Base-by-base conservation (phyloP, 2,797 vertebrate genomes). In the Lindbergichthys nudifrons region DNA sequence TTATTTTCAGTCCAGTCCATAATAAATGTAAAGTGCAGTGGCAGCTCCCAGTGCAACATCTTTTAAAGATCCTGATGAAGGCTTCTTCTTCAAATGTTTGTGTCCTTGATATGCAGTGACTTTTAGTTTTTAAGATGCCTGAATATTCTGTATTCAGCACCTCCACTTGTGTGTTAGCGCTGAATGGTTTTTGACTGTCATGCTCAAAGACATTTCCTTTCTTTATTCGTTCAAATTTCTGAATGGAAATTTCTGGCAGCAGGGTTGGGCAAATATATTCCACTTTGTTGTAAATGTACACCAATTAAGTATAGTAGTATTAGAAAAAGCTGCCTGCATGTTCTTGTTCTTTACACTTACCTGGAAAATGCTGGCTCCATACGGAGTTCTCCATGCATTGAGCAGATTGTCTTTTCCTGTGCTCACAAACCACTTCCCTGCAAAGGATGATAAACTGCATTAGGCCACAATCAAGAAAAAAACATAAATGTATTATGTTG, bases 361-460 rank as follows among this genome's bases (percentile, higher is more conserved):
- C 94, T 96, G 95, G 82, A 96, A 96, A 86, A 96, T 96, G 87
- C 95, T 96, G 87, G 95, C 95, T 75, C 95, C 95, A 32, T 96
- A 96, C 8, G 95, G 95, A 61, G 95, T 96, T 87, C 95, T 94
- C 95, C 95, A 96, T 19, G 95, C 95, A 39, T 96, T 96, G 65
- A 96, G 93, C 79, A 96, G 94, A 92, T 96, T 96, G 91, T 96
- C 95, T 85, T 96, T 96, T 68, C 95, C 95, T 63, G 95, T 96
- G 89, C 95, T 96, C 80, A 96, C 95, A 77, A 96, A 96, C 95
- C 95, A 96, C 88, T 96, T 96, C 75, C 95, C 95, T 95, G 89
- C 64, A 88, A 60, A 90, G 68, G 50, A 90, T 2, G 12, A 32
- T 4, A 80, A 62, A 83, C 50, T 10, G 62, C 11, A 42, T 74